Percentiles rank a stretch among this genome's conserved stretches.
phyloP scores from a whole-genome alignment of 2,113 vertebrate genomes.

The Corapipo altera region DNA sequence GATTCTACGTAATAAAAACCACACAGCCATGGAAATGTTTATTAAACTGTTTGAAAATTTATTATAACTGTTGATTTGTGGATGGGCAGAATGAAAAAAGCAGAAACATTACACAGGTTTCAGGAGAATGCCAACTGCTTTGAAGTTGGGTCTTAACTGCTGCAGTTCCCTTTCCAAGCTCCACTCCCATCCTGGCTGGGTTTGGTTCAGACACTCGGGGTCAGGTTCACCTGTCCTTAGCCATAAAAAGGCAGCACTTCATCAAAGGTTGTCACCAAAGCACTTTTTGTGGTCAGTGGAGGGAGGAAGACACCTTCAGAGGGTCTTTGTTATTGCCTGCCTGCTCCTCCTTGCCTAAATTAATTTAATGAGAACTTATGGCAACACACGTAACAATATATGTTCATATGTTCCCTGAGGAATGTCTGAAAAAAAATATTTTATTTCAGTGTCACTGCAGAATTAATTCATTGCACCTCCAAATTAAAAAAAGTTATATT shows the following conservation, averaged over 20 bases:
- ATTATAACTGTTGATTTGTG: slow-evolving; percentile 43
- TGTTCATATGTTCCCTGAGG: not conserved
- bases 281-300: not conserved
- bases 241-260: not conserved
- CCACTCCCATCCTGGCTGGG: not conserved
- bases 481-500: not conserved
- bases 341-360: not conserved
- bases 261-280: not conserved
- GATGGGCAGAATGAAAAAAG: slow-evolving; percentile 15
- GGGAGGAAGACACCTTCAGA: not conserved
- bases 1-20: slow-evolving; percentile 54
- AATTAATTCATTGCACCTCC: not conserved
- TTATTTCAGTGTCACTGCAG: not conserved
- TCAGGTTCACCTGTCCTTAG: not conserved
- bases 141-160: not conserved
- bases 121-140: not conserved
- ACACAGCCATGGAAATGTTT: slow-evolving; percentile 42
- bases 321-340: not conserved
- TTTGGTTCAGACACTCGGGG: not conserved
- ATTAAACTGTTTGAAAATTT: slow-evolving; percentile 49
- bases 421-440: not conserved
- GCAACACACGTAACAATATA: not conserved
- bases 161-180: slow-evolving; percentile 1
- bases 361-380: not conserved
- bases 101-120: not conserved